phyloP scores from a whole-genome alignment of 2,888 invertebrate species.

The Lasioglossum leucozonium region DNA sequence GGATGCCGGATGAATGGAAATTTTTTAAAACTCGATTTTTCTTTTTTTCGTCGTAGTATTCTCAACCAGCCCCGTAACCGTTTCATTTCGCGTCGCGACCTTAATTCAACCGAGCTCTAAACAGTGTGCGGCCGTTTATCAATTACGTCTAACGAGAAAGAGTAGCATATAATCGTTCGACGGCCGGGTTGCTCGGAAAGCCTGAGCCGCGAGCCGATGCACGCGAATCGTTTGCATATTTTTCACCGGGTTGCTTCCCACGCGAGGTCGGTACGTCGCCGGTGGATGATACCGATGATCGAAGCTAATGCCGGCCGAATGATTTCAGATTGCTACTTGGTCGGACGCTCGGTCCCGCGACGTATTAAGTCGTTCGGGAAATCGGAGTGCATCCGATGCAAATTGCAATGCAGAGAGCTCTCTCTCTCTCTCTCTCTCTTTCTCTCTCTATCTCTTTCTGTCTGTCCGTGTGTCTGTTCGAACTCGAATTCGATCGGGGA shows the following conservation, averaged over 20 bases:
- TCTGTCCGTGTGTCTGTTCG: too few relatives aligned
- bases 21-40: neutral
- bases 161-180: neutral
- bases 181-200: neutral
- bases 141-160: conserved; percentile 7
- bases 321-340: neutral
- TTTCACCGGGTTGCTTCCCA: neutral
- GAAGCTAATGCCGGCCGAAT: conserved; percentile 11
- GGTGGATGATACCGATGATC: conserved; percentile 12
- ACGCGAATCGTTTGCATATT: conserved; percentile 18
- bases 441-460: too few relatives aligned
- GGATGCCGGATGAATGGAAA: neutral
- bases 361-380: conserved; percentile 7
- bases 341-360: neutral
- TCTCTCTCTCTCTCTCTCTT: neutral
- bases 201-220: too few relatives aligned
- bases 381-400: neutral
- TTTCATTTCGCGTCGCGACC: neutral
- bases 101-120: neutral
- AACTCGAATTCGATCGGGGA: neutral
- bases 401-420: conserved; percentile 11
- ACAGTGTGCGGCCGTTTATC: neutral
- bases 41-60: neutral
- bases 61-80: neutral
- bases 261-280: neutral